phyloP scores from a whole-genome alignment of 2,113 vertebrate genomes.

The Otus sunia region DNA sequence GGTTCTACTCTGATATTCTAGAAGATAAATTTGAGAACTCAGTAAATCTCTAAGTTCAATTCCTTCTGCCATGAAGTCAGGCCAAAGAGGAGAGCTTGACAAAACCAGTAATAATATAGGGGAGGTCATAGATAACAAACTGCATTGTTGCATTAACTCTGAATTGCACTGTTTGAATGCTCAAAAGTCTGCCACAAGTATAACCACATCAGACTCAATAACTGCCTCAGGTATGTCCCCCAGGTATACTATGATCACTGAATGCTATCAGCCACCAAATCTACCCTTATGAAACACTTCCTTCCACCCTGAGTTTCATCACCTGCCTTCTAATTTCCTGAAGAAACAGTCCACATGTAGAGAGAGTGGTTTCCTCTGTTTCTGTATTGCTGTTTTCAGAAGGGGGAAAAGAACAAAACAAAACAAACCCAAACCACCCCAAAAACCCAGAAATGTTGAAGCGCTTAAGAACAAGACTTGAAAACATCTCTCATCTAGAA shows the following conservation, averaged over 20 bases:
- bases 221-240: neutral
- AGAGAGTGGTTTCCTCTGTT: neutral
- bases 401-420: neutral
- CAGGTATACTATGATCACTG: neutral
- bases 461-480: neutral
- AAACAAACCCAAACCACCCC: neutral
- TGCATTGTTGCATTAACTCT: neutral
- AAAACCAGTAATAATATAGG: neutral
- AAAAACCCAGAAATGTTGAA: neutral
- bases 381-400: neutral
- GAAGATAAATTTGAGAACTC: neutral
- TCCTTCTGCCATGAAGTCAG: neutral
- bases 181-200: neutral
- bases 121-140: neutral
- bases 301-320: slow-evolving; percentile 11
- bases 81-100: neutral
- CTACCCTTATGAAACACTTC: slow-evolving; percentile 12
- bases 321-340: slow-evolving; percentile 22
- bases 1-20: neutral
- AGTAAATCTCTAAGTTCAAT: neutral
- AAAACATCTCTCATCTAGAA: neutral
- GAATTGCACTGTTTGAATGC: neutral
- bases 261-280: neutral
- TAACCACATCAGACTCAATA: neutral
- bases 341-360: neutral